These are phyloP conservation scores for Meteorus sp. DNA, from an alignment of 1,140 invertebrate species.

Conservation along the genomic window DNA sequence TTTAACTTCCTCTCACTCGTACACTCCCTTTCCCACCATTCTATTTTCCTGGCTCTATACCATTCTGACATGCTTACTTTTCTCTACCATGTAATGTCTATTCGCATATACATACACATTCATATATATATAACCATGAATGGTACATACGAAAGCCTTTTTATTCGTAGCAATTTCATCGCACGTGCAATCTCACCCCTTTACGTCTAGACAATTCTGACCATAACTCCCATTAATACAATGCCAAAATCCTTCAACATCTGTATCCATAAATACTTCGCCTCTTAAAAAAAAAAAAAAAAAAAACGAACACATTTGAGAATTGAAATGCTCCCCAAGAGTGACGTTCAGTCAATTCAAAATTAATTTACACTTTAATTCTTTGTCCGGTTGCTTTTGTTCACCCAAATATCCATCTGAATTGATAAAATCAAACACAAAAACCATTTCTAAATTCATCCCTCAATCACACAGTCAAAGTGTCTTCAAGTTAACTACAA, in stretches of 20 bases:
- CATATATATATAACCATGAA: not conserved
- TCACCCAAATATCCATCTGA: too few relatives aligned
- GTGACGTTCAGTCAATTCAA: too few relatives aligned
- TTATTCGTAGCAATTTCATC: not conserved
- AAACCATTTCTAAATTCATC: too few relatives aligned
- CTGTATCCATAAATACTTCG: not conserved
- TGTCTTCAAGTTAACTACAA: too few relatives aligned
- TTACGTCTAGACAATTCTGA: slow-evolving; percentile 29
- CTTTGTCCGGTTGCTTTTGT: too few relatives aligned
- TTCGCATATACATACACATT: not conserved
- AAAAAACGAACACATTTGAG: not conserved
- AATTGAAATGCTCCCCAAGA: too few relatives aligned
- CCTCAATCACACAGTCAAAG: too few relatives aligned
- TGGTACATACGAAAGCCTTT: too few relatives aligned
- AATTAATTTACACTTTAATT: too few relatives aligned
- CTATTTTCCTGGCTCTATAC: not conserved
- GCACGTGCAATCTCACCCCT: slow-evolving; percentile 5
- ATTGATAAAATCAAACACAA: too few relatives aligned
- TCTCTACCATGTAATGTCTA: not conserved
- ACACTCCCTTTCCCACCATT: not conserved
- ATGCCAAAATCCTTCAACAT: too few relatives aligned
- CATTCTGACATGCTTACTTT: too few relatives aligned
- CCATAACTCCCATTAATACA: slow-evolving; percentile 31
- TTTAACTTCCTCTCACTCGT: slow-evolving; percentile 20
- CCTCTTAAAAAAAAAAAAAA: not conserved